Base-by-base conservation (phyloP, 1,140 invertebrate genomes). In the Plutomurus gul region DNA sequence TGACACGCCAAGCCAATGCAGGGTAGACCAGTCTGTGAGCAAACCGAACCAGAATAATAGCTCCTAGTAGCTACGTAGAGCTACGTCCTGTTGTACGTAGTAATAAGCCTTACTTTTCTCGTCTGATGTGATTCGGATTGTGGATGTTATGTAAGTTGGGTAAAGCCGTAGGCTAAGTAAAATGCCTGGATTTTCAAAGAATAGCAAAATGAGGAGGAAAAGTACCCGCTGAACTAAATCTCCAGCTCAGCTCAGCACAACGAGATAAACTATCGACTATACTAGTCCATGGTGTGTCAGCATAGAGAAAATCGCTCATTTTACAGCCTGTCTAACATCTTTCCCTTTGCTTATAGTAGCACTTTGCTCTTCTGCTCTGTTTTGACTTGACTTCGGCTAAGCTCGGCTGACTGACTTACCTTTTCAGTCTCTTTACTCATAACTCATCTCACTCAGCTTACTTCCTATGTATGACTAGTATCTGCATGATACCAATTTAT, bases 131-230 rank as follows among this genome's bases (percentile, higher is more conserved):
- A 65, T 65, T 65, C 56, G 56, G 25, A 65, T 65, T 65, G 56
- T 65, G 27, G 56, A 65, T 65, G 27, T 30, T 65, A 33, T 65
- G 56, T 65, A 30, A 65, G 56, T 65, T 65, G 27, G 36, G 56
- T 33, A 65, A 65, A 65, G 56, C 56, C 56, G 6, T 65, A 1
- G 56, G 56, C 56, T 65, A 65, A 27, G 56, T 65, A 65, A 65
- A 65, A 65, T 65, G 56, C 56, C 56, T 30, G 56, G 56, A 65
- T 65, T 65, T 65, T 30, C 56, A 65, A 65, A 65, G 56, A 65
- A 65, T 65, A 65, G 56, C 56, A 65, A 65, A 65, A 65, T 65
- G 56, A 65, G 56, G 56, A 65, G 56, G 27, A 65, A 65, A 65
- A 33, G 18, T 33, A 65, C 56, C 56, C 56, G 56, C 56, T 65